phyloP scores from a whole-genome alignment of 1,140 invertebrate genomes.

The Calliopsis andreniformis region DNA sequence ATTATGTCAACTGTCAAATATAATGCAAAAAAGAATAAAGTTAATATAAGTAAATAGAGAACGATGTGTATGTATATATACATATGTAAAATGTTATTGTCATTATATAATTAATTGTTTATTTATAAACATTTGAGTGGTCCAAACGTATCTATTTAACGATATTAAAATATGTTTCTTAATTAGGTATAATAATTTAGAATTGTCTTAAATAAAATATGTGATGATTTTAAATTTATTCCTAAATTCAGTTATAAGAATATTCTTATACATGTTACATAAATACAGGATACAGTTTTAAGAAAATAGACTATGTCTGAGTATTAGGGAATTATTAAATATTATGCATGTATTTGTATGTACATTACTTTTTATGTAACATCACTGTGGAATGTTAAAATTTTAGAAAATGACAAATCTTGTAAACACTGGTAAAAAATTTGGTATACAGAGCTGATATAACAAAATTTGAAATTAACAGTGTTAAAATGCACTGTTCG shows the following conservation, averaged over 20 bases:
- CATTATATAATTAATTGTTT: neutral
- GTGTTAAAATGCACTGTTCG: neutral
- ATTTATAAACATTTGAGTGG: neutral
- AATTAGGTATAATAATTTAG: no score
- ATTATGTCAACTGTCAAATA: neutral
- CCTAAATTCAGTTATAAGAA: neutral
- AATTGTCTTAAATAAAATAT: no score
- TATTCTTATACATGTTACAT: neutral
- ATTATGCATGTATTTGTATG: neutral
- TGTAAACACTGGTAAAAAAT: neutral
- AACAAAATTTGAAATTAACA: neutral
- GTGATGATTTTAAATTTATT: neutral
- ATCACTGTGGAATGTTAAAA: constrained; percentile 1
- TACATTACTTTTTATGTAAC: neutral
- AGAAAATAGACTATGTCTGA: neutral
- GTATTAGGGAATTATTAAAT: neutral
- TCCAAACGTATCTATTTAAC: neutral
- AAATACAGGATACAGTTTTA: neutral
- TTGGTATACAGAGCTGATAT: neutral
- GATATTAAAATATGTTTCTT: no score
- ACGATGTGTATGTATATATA: neutral
- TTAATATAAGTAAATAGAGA: neutral
- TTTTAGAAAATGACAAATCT: neutral
- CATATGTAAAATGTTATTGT: neutral
- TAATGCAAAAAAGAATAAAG: neutral